phyloP scores from a whole-genome alignment of 1,140 invertebrate species.

The Conus betulinus region DNA sequence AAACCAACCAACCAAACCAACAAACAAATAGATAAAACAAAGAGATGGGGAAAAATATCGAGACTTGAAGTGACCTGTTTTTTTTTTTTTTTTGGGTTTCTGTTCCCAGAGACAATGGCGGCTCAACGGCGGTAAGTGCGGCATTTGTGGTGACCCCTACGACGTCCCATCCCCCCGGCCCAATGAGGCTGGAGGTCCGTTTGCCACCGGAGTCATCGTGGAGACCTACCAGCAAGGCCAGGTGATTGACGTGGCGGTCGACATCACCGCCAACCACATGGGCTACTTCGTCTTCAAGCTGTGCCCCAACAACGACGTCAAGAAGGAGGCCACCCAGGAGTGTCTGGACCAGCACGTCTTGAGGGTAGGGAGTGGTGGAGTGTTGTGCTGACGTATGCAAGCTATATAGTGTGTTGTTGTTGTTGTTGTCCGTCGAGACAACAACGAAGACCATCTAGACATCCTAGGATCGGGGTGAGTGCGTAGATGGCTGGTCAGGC shows the following conservation, averaged over 20 bases:
- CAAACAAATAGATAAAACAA: background rate
- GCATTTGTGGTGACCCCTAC: conserved; percentile 91
- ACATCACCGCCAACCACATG: conserved; percentile 59
- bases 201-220: conserved; percentile 79
- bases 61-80: background rate
- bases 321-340: conserved; percentile 55
- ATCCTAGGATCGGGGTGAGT: too few relatives aligned
- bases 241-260: conserved; percentile 44
- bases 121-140: conserved; percentile 86
- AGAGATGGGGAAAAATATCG: background rate
- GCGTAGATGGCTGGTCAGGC: too few relatives aligned
- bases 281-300: conserved; percentile 68
- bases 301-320: conserved; percentile 72
- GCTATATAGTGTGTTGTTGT: too few relatives aligned
- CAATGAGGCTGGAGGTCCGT: conserved; percentile 90
- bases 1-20: background rate
- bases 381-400: too few relatives aligned
- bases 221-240: conserved; percentile 55
- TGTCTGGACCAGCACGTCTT: conserved; percentile 68
- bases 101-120: conserved; percentile 30
- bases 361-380: background rate
- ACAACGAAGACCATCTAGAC: too few relatives aligned
- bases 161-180: conserved; percentile 83
- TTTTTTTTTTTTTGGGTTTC: background rate
- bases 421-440: too few relatives aligned